Evolutionary conservation across 2,888 invertebrate genomes (phyloP).

Genomic region (Hymenopus coronatus): DNA sequence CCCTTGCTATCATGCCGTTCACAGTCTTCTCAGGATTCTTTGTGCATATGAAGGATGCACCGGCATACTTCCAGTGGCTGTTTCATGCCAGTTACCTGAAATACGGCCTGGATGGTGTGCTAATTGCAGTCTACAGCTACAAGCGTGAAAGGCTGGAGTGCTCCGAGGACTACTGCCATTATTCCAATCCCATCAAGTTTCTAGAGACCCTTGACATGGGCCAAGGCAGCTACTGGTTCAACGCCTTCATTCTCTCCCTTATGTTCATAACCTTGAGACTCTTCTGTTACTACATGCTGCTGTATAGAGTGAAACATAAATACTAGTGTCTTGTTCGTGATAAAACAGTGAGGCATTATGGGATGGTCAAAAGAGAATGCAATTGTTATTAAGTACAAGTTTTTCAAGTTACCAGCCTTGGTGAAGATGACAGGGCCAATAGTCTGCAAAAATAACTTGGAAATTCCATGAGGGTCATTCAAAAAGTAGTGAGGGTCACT

Average conservation of each 20-base stretch:
- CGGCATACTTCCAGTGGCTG: constrained; percentile 74
- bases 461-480: too few relatives aligned
- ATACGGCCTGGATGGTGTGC: constrained; percentile 81
- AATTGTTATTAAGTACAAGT: too few relatives aligned
- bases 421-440: too few relatives aligned
- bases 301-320: constrained; percentile 32
- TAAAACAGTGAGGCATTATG: not conserved
- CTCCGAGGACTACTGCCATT: constrained; percentile 72
- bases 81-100: constrained; percentile 87
- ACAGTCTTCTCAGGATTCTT: constrained; percentile 92
- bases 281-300: constrained; percentile 44
- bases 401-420: too few relatives aligned
- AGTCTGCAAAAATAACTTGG: too few relatives aligned
- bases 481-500: too few relatives aligned
- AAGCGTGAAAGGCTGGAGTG: constrained; percentile 72
- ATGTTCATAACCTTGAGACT: constrained; percentile 61
- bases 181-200: constrained; percentile 54
- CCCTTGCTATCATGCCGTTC: constrained; percentile 83
- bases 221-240: constrained; percentile 62
- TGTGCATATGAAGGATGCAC: constrained; percentile 78
- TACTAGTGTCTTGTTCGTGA: not conserved
- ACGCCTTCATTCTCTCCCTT: constrained; percentile 61
- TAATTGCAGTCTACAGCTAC: constrained; percentile 79
- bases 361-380: not conserved
- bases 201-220: constrained; percentile 72